These are phyloP conservation scores for Xenus cinereus DNA, from an alignment of 2,113 vertebrate genomes.

Conservation along the genomic window DNA sequence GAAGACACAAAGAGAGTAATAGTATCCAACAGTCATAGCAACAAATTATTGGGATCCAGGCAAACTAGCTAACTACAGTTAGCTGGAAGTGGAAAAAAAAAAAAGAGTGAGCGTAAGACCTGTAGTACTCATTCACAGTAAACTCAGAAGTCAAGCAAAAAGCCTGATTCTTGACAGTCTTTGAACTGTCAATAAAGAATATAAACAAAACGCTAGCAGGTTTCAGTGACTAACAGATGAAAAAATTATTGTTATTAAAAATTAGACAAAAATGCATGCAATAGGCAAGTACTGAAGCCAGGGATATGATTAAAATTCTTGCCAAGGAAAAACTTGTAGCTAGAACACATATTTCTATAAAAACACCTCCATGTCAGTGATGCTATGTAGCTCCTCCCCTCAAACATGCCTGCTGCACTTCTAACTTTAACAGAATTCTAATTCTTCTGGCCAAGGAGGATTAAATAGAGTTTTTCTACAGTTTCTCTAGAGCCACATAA, in stretches of 20 bases:
- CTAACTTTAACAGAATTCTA: background rate
- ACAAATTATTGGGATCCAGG: slow-evolving; percentile 48
- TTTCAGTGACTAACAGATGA: background rate
- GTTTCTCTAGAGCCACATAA: background rate
- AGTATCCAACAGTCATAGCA: slow-evolving; percentile 51
- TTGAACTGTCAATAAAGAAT: background rate
- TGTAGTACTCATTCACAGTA: slow-evolving; percentile 1
- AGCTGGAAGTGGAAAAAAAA: background rate
- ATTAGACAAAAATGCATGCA: background rate
- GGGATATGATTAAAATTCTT: background rate
- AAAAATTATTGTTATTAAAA: background rate
- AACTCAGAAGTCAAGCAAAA: background rate
- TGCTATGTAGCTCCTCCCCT: background rate
- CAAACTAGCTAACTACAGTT: slow-evolving; percentile 27
- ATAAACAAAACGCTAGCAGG: background rate
- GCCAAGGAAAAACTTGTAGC: background rate
- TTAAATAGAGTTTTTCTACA: background rate
- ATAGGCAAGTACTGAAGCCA: background rate
- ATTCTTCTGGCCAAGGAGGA: background rate
- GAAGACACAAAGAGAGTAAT: slow-evolving; percentile 36
- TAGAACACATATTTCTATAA: background rate
- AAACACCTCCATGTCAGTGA: background rate
- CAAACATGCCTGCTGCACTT: background rate
- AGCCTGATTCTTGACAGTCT: background rate
- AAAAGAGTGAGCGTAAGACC: background rate